Percentiles rank a stretch among this genome's conserved stretches.
Evolutionary conservation across 2,113 vertebrate genomes (phyloP).

Genomic region (Hydropotes inermis): DNA sequence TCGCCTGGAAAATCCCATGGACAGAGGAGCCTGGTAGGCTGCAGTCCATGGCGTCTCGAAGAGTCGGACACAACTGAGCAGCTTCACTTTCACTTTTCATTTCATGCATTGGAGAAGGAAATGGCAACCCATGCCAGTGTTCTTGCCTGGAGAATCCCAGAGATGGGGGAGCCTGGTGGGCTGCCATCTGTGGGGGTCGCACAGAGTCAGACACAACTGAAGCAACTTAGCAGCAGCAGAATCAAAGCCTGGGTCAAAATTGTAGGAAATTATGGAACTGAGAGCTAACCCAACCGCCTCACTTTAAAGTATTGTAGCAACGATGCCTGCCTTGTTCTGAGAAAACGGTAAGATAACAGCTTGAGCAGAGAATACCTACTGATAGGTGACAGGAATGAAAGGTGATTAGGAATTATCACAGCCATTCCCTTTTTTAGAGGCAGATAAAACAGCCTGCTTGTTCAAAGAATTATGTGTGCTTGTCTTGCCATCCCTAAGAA

Average conservation of each 20-base stretch:
- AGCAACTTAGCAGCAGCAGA: neutral
- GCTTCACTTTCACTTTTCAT: no score
- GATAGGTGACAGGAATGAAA: conserved; percentile 30
- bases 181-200: no score
- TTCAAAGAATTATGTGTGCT: conserved; percentile 31
- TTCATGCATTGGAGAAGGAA: no score
- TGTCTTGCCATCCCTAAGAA: conserved; percentile 23
- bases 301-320: conserved; percentile 7
- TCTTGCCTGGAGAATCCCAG: no score
- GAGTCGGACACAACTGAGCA: no score
- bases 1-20: no score
- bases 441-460: conserved; percentile 31
- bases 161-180: no score
- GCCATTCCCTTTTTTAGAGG: conserved; percentile 39
- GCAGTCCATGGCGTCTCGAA: no score
- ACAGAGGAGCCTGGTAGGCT: no score
- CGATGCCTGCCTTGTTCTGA: neutral
- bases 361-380: conserved; percentile 7
- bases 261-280: conserved; percentile 26
- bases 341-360: conserved; percentile 2
- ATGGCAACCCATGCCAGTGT: no score
- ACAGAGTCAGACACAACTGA: no score
- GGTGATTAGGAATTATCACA: conserved; percentile 31
- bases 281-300: neutral
- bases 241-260: neutral